These are phyloP conservation scores for Sebastes itinus DNA, from an alignment of 2,797 vertebrate species.

Conservation along the genomic window DNA sequence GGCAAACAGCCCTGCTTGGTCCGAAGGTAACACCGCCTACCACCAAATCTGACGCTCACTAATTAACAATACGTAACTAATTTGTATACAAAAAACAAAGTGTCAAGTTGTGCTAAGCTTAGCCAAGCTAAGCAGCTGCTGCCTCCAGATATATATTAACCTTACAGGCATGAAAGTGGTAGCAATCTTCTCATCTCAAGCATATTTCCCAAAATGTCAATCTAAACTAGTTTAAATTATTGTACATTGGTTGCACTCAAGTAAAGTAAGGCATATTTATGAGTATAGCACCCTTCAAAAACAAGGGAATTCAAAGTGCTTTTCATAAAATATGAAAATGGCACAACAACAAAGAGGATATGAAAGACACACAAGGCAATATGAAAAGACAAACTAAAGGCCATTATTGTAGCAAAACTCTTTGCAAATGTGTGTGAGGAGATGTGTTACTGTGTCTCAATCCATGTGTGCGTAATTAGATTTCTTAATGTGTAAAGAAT, in stretches of 20 bases:
- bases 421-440: no score
- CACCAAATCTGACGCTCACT: neutral
- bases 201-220: neutral
- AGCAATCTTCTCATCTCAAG: neutral
- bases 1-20: neutral
- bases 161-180: neutral
- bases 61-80: neutral
- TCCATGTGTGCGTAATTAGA: no score
- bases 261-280: neutral
- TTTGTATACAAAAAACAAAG: neutral
- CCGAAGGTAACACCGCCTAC: neutral
- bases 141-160: neutral
- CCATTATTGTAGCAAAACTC: no score
- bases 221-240: no score
- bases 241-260: neutral
- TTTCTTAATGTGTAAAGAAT: no score
- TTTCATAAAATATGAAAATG: no score
- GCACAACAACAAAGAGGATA: neutral
- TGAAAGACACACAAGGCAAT: neutral
- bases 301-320: no score
- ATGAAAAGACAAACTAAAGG: no score
- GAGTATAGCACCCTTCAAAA: no score
- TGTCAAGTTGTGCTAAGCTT: neutral
- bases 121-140: neutral
- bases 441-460: no score